Conservation (phyloP, 2,888 invertebrate species). For the Neoaliturus tenellus region DNA sequence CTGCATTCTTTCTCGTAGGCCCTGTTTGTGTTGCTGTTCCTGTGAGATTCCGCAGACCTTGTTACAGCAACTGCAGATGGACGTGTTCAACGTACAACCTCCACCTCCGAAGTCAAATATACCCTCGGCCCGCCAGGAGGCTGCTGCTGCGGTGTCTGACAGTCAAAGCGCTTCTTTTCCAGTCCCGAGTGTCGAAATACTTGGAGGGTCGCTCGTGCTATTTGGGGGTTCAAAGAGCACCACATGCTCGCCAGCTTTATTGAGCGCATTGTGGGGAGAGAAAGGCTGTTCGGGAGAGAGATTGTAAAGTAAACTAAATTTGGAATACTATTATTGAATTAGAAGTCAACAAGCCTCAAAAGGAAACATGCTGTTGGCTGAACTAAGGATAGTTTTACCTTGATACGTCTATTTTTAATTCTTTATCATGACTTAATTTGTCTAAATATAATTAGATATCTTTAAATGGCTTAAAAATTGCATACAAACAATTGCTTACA, state of each 20-base stretch:
- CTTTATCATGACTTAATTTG: too few relatives aligned
- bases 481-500: too few relatives aligned
- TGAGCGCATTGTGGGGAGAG: neutral
- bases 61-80: neutral
- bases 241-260: neutral
- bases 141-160: neutral
- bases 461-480: too few relatives aligned
- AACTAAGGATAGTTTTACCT: too few relatives aligned
- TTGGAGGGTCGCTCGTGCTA: constrained; percentile 1
- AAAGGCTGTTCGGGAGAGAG: neutral
- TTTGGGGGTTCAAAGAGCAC: neutral
- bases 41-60: constrained; percentile 16
- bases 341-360: too few relatives aligned
- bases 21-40: constrained; percentile 10
- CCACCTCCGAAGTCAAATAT: neutral
- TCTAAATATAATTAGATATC: too few relatives aligned
- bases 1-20: neutral
- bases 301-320: neutral
- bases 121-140: neutral
- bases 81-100: neutral
- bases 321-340: too few relatives aligned
- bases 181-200: neutral
- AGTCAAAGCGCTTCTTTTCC: neutral
- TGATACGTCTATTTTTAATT: too few relatives aligned
- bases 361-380: too few relatives aligned